phyloP scores from a whole-genome alignment of 2,888 invertebrate genomes.

The Prosapia bicincta region DNA sequence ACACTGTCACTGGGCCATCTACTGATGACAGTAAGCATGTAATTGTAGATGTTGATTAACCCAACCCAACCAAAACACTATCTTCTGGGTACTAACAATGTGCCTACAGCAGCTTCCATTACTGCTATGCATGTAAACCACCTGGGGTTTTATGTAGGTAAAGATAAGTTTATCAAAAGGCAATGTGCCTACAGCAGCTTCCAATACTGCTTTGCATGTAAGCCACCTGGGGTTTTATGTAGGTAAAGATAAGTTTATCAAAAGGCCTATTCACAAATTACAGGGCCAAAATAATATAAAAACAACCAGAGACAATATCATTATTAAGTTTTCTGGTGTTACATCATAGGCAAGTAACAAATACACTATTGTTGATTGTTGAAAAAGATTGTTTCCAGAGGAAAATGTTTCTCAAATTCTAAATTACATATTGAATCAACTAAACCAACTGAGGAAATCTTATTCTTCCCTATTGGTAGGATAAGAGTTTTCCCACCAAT shows the following conservation, averaged over 20 bases:
- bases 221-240: not conserved
- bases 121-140: not conserved
- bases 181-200: not conserved
- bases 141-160: too few species aligned
- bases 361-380: constrained; percentile 34
- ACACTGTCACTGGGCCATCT: too few species aligned
- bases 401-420: constrained; percentile 33
- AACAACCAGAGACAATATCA: constrained; percentile 9
- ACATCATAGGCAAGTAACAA: constrained; percentile 30
- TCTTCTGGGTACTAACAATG: too few species aligned
- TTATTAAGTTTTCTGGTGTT: constrained; percentile 19
- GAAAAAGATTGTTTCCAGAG: constrained; percentile 34
- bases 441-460: not conserved
- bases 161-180: too few species aligned
- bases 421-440: constrained; percentile 33
- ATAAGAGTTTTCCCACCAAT: constrained; percentile 25
- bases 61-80: too few species aligned
- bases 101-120: not conserved
- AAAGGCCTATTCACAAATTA: not conserved
- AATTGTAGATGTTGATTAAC: too few species aligned
- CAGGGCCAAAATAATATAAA: not conserved
- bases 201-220: not conserved
- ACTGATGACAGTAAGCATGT: too few species aligned
- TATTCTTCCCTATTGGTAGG: not conserved
- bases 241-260: constrained; percentile 4